phyloP scores from a whole-genome alignment of 2,888 invertebrate genomes.

The Sussaba pulchella region DNA sequence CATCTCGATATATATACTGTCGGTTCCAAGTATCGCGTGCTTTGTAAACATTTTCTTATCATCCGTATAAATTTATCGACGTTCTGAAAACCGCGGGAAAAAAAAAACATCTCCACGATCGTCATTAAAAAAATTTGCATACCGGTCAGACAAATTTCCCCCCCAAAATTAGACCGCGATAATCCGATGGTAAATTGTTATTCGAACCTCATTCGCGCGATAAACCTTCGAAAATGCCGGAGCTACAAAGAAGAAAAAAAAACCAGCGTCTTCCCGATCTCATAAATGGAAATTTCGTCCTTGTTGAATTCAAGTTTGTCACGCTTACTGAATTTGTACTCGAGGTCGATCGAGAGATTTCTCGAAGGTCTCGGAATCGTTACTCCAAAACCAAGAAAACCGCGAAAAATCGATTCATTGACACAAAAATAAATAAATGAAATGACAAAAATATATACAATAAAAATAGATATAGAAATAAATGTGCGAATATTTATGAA shows the following conservation, averaged over 20 bases:
- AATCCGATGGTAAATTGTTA: neutral
- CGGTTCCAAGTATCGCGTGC: too few species aligned
- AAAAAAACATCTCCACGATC: too few species aligned
- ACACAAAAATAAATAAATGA: neutral
- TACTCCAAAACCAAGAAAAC: neutral
- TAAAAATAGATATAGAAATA: neutral
- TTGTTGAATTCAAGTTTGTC: neutral
- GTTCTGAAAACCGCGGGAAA: too few species aligned
- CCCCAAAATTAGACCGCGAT: neutral
- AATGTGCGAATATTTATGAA: too few species aligned
- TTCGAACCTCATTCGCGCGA: neutral
- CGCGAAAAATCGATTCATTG: too few species aligned
- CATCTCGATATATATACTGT: too few species aligned
- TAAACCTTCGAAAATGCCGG: conserved; percentile 19
- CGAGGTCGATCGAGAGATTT: conserved; percentile 13
- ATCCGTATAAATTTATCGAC: too few species aligned
- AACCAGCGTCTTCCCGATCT: neutral
- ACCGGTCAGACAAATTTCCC: neutral
- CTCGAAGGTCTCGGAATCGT: neutral
- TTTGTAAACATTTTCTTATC: too few species aligned
- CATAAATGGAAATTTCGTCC: conserved; percentile 26
- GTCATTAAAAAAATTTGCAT: conserved; percentile 29
- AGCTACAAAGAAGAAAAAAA: neutral
- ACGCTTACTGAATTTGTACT: conserved; percentile 34
- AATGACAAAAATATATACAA: neutral